phyloP scores from a whole-genome alignment of 1,140 invertebrate genomes.

The Heliconius congener region DNA sequence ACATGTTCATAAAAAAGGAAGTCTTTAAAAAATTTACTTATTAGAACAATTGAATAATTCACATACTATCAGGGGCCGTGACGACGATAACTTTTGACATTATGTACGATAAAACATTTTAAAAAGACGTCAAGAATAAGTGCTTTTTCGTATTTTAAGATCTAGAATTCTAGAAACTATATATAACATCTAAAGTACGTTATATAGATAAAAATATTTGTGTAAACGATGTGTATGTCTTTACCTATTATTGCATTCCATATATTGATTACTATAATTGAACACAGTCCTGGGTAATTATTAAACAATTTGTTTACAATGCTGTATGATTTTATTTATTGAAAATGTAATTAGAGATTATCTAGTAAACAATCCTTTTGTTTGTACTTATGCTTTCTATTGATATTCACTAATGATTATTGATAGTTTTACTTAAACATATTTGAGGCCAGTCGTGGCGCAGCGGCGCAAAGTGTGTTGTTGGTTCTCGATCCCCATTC shows the following conservation, averaged over 20 bases:
- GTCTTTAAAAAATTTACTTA: constrained; percentile 33
- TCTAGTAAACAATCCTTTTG: background rate
- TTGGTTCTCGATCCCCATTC: no score
- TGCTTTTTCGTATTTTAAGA: background rate
- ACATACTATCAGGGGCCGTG: constrained; percentile 11
- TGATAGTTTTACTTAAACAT: background rate
- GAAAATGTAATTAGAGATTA: background rate
- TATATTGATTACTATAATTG: background rate
- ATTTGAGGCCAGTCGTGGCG: no score
- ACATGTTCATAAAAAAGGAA: constrained; percentile 29
- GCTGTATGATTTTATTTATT: background rate
- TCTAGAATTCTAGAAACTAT: background rate
- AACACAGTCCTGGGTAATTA: background rate
- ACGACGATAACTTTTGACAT: constrained; percentile 33
- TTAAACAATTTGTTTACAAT: background rate
- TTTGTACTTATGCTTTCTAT: background rate
- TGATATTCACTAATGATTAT: background rate
- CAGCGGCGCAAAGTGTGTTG: no score
- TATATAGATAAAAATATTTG: background rate
- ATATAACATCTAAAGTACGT: no score
- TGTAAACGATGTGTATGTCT: background rate
- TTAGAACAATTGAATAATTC: constrained; percentile 36
- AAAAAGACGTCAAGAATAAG: background rate
- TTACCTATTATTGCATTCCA: background rate
- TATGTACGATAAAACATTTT: constrained; percentile 22